Percentiles rank a stretch among this genome's conserved stretches.
Conservation (phyloP, 1,140 invertebrate genomes). For the Centruroides vittatus region DNA sequence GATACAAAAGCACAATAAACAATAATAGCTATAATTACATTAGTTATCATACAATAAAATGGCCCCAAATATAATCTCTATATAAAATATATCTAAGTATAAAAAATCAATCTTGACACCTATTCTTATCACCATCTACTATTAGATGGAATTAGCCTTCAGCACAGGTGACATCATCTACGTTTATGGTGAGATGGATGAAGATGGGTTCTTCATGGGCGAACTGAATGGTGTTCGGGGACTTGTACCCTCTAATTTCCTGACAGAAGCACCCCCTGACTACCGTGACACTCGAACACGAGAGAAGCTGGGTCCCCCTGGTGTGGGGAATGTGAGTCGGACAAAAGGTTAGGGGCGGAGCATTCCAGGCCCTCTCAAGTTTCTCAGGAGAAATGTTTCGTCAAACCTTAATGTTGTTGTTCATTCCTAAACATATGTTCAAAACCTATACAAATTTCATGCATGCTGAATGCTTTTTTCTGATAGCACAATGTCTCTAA, state of each 20-base stretch:
- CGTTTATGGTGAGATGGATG: slow-evolving; percentile 93
- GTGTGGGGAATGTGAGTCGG: not conserved
- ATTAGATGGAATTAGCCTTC: slow-evolving; percentile 84
- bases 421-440: not conserved
- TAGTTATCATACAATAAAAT: too few species aligned
- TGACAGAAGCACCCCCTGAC: slow-evolving; percentile 57
- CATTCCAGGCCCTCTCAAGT: slow-evolving; percentile 6
- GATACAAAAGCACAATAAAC: too few species aligned
- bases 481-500: not conserved
- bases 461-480: not conserved
- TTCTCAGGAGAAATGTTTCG: too few species aligned
- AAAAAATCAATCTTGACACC: too few species aligned
- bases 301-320: not conserved
- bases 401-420: not conserved
- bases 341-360: slow-evolving; percentile 15
- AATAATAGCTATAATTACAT: too few species aligned
- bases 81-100: too few species aligned
- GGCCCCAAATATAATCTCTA: too few species aligned
- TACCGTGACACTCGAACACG: slow-evolving; percentile 11
- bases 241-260: slow-evolving; percentile 90
- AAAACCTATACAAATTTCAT: not conserved
- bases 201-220: slow-evolving; percentile 94
- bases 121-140: too few species aligned
- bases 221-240: slow-evolving; percentile 69
- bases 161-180: slow-evolving; percentile 87